Evolutionary conservation across 2,797 vertebrate genomes (phyloP), one percentile per base, ranked within the genome.

Genomic region (Enoplosus armatus): DNA sequence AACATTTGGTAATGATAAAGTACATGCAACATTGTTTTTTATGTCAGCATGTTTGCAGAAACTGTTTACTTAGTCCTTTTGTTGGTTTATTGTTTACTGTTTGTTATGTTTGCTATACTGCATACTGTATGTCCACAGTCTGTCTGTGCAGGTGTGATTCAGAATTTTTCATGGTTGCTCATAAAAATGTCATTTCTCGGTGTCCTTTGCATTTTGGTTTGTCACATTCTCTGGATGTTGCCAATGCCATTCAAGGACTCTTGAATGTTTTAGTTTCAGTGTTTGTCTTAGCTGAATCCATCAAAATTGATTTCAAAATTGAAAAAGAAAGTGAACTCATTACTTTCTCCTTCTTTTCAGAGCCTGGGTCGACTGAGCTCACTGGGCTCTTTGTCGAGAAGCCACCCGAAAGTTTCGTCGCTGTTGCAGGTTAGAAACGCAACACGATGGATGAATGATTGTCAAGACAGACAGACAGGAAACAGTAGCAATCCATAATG

Each of bases 381-480:
- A 88, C 89, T 6, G 95, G 95, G 29, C 92, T 96, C 60, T 95
- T 96, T 37, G 5, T 95, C 3, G 89, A 95, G 87, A 95, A 93
- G 75, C 95, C 95, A 1, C 71, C 76, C 5, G 41, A 77, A 1
- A 63, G 2, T 55, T 45, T 87, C 0, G 55, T 65, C 0, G 87
- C 83, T 7, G 61, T 92, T 1, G 0, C 93, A 93, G 95, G 95
- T 95, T 50, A 62, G 90, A 65, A 47, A 56, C 11, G 1, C 0
- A 18, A 69, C 65, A 27, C 3, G 9, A 69, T 54, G 3, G 9
- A 70, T 61, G 41, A 60, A 26, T 37, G 54, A n/a, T 29, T 68
- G 0, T 59, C 58, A 43, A n/a, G 15, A 37, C 14, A 53, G 15
- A 37, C 14, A 53, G 15, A 72, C 18, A 41, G 15, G 4, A 66